A percentile compares a stretch with the other conserved stretches of the same genome.
Conservation (phyloP, 2,888 invertebrate species). For the Lottia scabra region DNA sequence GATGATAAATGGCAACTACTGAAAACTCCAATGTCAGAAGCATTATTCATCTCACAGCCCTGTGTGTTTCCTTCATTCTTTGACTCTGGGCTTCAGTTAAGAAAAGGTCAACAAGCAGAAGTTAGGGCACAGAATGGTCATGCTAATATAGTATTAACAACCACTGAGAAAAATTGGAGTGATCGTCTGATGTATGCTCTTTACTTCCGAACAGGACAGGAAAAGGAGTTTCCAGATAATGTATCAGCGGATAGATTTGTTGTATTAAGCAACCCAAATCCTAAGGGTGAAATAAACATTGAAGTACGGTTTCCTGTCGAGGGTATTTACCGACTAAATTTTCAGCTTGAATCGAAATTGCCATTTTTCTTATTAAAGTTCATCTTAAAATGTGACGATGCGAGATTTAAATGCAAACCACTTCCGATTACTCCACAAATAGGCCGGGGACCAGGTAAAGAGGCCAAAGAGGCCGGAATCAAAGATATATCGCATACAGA, state of each 20-base stretch:
- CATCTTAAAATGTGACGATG: slow-evolving; percentile 2
- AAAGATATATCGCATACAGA: slow-evolving; percentile 9
- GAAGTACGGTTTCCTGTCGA: slow-evolving; percentile 5
- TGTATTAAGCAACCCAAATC: slow-evolving; percentile 1
- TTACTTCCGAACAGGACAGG: not conserved
- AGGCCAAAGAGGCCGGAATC: not conserved
- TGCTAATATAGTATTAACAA: not conserved
- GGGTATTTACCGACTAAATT: slow-evolving; percentile 9
- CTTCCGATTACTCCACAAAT: slow-evolving; percentile 5
- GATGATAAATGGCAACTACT: slow-evolving; percentile 44
- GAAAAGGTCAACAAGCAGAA: not conserved
- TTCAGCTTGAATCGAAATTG: not conserved
- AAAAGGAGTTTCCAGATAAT: slow-evolving; percentile 5
- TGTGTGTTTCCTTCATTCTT: slow-evolving; percentile 20
- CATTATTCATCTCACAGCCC: slow-evolving; percentile 21
- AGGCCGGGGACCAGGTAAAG: slow-evolving; percentile 8
- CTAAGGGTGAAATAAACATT: not conserved
- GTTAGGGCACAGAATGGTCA: not conserved
- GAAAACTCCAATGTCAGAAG: slow-evolving; percentile 11
- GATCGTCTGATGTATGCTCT: not conserved
- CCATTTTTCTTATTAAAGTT: not conserved
- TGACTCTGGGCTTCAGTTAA: slow-evolving; percentile 1
- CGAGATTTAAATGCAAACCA: not conserved
- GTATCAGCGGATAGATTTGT: slow-evolving; percentile 3
- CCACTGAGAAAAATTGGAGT: not conserved